These are phyloP conservation scores for Conus betulinus DNA, from an alignment of 1,140 invertebrate genomes.

Conservation along the genomic window DNA sequence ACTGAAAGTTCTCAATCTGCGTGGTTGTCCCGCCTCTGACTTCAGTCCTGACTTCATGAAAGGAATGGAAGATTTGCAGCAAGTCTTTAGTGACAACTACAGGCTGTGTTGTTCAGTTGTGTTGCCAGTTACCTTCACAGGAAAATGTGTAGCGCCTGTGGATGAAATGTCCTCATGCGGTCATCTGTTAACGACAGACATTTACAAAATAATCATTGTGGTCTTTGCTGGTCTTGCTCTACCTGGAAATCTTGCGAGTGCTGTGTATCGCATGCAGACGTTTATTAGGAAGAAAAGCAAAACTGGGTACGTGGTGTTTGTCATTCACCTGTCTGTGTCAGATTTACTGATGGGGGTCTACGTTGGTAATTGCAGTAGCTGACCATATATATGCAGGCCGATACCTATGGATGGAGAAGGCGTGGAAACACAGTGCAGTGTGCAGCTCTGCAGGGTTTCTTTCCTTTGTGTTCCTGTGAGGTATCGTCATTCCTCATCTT, in stretches of 20 bases:
- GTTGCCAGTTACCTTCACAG: neutral
- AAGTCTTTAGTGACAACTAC: neutral
- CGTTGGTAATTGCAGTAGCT: slow-evolving; percentile 53
- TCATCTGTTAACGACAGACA: neutral
- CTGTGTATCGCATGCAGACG: slow-evolving; percentile 34
- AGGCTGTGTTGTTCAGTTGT: neutral
- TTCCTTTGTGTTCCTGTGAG: slow-evolving; percentile 53
- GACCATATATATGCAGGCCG: slow-evolving; percentile 51
- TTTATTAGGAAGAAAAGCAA: neutral
- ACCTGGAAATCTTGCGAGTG: slow-evolving; percentile 48
- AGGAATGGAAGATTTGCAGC: neutral
- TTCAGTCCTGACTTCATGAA: neutral
- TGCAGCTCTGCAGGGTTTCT: slow-evolving; percentile 62
- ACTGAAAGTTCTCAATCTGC: neutral
- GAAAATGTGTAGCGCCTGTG: neutral
- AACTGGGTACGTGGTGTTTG: slow-evolving; percentile 37
- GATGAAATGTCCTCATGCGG: slow-evolving; percentile 18
- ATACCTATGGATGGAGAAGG: slow-evolving; percentile 50
- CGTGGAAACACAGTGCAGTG: slow-evolving; percentile 46
- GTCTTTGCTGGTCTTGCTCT: slow-evolving; percentile 43
- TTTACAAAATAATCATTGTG: slow-evolving; percentile 41
- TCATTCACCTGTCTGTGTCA: slow-evolving; percentile 57
- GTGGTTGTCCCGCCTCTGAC: neutral
- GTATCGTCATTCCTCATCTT: slow-evolving; percentile 50
- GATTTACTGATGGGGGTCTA: slow-evolving; percentile 67